Evolutionary conservation across 2,888 invertebrate genomes (phyloP).

Genomic region (Macaria notata): DNA sequence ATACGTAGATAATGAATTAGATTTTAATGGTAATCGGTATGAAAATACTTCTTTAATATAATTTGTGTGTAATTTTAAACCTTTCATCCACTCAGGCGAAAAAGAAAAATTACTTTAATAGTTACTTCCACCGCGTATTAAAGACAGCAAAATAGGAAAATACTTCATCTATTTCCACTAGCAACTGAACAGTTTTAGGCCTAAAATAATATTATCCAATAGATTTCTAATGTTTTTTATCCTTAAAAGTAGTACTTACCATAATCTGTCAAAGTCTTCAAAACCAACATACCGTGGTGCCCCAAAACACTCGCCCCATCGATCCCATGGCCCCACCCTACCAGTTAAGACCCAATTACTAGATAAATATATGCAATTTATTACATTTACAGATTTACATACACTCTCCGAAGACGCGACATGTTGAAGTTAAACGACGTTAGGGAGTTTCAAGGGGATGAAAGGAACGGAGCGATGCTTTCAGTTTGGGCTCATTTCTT

Average conservation of each 20-base stretch:
- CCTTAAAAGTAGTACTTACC: background rate
- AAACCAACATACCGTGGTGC: conserved; percentile 35
- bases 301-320: conserved; percentile 38
- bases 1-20: too few species aligned
- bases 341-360: conserved; percentile 69
- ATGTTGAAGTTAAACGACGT: conserved; percentile 67
- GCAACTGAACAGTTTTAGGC: too few species aligned
- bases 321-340: conserved; percentile 56
- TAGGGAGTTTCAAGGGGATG: conserved; percentile 47
- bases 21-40: too few species aligned
- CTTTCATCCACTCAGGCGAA: too few species aligned
- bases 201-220: too few species aligned
- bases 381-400: conserved; percentile 81
- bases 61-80: too few species aligned
- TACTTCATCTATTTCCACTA: too few species aligned
- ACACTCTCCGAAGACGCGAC: conserved; percentile 66
- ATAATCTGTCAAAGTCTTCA: conserved; percentile 24
- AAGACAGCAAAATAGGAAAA: too few species aligned
- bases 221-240: background rate
- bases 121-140: too few species aligned
- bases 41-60: too few species aligned
- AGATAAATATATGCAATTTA: conserved; percentile 80
- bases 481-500: background rate
- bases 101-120: too few species aligned
- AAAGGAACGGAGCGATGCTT: conserved; percentile 13